Percentiles rank a stretch among this genome's conserved stretches.
phyloP scores from a whole-genome alignment of 1,140 invertebrate genomes.

The Grapholita molesta region DNA sequence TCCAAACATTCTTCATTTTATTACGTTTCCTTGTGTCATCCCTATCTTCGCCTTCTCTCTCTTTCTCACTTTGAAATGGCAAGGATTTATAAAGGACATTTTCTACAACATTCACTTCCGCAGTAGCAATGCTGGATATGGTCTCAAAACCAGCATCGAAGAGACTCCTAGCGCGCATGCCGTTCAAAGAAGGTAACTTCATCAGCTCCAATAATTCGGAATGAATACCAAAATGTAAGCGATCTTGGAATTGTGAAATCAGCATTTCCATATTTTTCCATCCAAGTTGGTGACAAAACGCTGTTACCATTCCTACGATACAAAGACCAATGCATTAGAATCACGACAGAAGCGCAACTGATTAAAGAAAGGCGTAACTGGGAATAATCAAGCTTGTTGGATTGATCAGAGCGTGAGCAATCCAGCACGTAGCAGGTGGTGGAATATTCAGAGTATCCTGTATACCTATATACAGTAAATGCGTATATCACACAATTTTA shows the following conservation, averaged over 20 bases:
- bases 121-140: conserved; percentile 87
- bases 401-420: too few species aligned
- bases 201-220: conserved; percentile 95
- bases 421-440: too few species aligned
- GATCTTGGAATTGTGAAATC: conserved; percentile 94
- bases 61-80: conserved; percentile 91
- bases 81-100: conserved; percentile 86
- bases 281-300: conserved; percentile 94
- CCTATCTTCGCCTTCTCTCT: conserved; percentile 84
- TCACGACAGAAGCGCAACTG: background rate
- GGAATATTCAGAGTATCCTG: too few species aligned
- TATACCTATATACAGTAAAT: too few species aligned
- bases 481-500: too few species aligned
- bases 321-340: background rate
- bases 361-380: background rate
- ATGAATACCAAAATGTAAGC: conserved; percentile 96
- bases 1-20: conserved; percentile 86
- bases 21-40: conserved; percentile 83
- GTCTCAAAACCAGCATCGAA: conserved; percentile 91
- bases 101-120: conserved; percentile 84
- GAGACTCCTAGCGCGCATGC: conserved; percentile 89
- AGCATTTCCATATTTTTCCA: conserved; percentile 95
- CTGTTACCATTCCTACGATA: conserved; percentile 91
- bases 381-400: too few species aligned
- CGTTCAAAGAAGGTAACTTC: conserved; percentile 90